phyloP scores from a whole-genome alignment of 2,113 vertebrate genomes.

The Boulengeromyrus knoepffleri region DNA sequence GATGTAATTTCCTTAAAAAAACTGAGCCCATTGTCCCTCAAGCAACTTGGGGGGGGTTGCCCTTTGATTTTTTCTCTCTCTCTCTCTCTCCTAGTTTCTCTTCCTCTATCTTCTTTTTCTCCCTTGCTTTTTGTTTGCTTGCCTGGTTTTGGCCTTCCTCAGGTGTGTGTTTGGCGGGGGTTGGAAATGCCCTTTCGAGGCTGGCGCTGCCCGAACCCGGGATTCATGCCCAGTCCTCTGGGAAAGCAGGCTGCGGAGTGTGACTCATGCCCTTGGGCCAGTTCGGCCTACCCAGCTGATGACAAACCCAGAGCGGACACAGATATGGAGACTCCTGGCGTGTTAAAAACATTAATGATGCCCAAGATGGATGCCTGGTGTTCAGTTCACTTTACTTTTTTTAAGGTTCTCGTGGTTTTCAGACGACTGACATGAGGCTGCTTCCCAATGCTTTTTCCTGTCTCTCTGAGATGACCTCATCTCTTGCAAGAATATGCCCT shows the following conservation, averaged over 20 bases:
- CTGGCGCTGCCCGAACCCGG: conserved; percentile 25
- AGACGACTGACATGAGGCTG: conserved; percentile 49
- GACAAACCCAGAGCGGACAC: background rate
- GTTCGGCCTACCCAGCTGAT: conserved; percentile 23
- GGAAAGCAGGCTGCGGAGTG: conserved; percentile 17
- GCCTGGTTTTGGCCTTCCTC: background rate
- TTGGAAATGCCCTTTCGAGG: conserved; percentile 58
- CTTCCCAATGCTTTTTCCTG: conserved; percentile 42
- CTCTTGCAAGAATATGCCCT: conserved; percentile 23
- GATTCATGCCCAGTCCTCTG: background rate
- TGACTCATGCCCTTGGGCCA: conserved; percentile 33
- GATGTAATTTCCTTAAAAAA: conserved; percentile 68
- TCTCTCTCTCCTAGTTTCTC: background rate
- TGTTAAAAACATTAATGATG: conserved; percentile 7
- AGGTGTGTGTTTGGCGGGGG: background rate
- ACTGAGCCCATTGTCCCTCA: conserved; percentile 58
- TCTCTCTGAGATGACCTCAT: conserved; percentile 46
- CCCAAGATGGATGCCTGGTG: conserved; percentile 14
- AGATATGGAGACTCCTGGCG: background rate
- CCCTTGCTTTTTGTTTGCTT: conserved; percentile 2
- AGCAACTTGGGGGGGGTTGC: conserved; percentile 57
- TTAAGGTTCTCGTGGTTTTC: conserved; percentile 30
- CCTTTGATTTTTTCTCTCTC: conserved; percentile 25
- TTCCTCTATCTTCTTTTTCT: background rate
- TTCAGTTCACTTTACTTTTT: conserved; percentile 3